Evolutionary conservation across 2,797 vertebrate genomes (phyloP).

Genomic region (Helarctos malayanus): DNA sequence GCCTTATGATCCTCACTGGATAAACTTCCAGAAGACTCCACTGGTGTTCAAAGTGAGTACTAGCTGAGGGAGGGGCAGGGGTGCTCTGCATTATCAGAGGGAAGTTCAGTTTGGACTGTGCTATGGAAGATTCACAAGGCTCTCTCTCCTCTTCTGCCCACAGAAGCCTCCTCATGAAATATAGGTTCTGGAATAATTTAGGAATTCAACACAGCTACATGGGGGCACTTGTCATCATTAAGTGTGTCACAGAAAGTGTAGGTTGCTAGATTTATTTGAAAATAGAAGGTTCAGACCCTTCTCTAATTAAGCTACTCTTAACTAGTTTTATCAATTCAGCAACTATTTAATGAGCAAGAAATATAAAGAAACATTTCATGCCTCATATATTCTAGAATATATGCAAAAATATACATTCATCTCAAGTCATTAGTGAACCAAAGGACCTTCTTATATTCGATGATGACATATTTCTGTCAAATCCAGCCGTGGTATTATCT

Average conservation of each 20-base stretch:
- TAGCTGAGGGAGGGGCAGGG: neutral
- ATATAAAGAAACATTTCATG: neutral
- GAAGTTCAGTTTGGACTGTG: neutral
- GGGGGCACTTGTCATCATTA: neutral
- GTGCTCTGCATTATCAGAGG: neutral
- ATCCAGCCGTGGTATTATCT: neutral
- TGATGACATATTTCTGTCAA: neutral
- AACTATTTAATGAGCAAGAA: slow-evolving; percentile 15
- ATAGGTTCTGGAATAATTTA: neutral
- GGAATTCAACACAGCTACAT: neutral
- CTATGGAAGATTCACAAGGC: neutral
- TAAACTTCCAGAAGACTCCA: neutral
- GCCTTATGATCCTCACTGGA: neutral
- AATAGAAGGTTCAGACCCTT: neutral
- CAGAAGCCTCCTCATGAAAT: neutral
- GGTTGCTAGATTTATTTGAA: neutral
- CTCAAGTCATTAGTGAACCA: neutral
- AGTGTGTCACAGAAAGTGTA: neutral
- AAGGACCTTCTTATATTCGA: neutral
- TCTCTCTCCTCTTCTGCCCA: neutral
- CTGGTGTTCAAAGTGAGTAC: neutral
- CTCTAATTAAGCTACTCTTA: neutral
- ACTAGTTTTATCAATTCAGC: slow-evolving; percentile 23
- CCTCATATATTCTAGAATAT: slow-evolving; percentile 16
- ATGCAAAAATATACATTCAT: slow-evolving; percentile 9